These are phyloP conservation scores for Melieria picta DNA, from an alignment of 2,888 invertebrate genomes.

Conservation along the genomic window DNA sequence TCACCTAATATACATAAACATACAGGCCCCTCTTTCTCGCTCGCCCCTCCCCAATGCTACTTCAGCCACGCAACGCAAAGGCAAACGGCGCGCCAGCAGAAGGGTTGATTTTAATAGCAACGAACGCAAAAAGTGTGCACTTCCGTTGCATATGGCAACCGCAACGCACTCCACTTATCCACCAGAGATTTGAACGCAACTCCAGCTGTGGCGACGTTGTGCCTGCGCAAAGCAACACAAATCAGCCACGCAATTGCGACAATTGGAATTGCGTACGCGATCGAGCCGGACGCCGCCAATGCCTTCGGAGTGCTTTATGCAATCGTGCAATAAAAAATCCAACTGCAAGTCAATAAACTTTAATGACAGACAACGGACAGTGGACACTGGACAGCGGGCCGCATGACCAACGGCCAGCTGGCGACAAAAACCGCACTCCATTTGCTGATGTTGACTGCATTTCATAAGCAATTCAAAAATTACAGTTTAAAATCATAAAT, in stretches of 20 bases:
- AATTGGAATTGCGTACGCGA: conserved; percentile 6
- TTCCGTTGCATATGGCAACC: conserved; percentile 23
- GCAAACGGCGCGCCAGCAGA: background rate
- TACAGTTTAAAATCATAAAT: too few relatives aligned
- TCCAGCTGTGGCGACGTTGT: conserved; percentile 2
- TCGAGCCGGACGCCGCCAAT: background rate
- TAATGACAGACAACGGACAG: conserved; percentile 16
- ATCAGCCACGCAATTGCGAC: conserved; percentile 13
- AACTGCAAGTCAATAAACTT: conserved; percentile 32
- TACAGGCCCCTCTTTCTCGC: background rate
- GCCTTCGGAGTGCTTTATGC: conserved; percentile 13
- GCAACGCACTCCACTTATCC: background rate
- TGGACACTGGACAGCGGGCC: too few relatives aligned
- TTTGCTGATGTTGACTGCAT: too few relatives aligned
- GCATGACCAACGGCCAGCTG: too few relatives aligned
- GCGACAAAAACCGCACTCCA: too few relatives aligned
- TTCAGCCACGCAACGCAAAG: background rate
- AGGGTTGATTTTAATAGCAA: background rate
- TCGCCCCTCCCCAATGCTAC: too few relatives aligned
- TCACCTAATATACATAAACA: too few relatives aligned
- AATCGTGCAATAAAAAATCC: conserved; percentile 17
- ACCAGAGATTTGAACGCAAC: too few relatives aligned
- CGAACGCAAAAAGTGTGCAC: conserved; percentile 12
- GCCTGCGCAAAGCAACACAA: conserved; percentile 22
- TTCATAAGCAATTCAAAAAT: too few relatives aligned